Percentiles rank a stretch among this genome's conserved stretches.
These are phyloP conservation scores for Trididemnum clinides DNA, from an alignment of 23 tunicate genomes.

Conservation along the genomic window DNA sequence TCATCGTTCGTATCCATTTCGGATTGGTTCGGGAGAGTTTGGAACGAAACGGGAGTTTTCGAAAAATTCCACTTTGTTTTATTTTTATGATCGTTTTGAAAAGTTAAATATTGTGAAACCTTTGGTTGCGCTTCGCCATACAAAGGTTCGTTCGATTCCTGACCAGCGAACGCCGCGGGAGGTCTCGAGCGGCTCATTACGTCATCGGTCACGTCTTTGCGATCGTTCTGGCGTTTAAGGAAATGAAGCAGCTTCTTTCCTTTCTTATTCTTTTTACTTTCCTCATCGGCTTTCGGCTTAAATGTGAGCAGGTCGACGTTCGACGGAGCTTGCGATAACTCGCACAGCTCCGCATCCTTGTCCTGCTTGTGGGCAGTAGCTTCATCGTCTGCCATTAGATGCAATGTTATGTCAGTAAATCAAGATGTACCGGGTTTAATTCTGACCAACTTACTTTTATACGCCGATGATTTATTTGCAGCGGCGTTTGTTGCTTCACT, in stretches of 20 bases:
- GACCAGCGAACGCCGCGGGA: not conserved
- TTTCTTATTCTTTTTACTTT: constrained; percentile 26
- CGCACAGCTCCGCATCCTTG: not conserved
- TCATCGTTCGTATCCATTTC: not conserved
- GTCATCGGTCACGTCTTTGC: not conserved
- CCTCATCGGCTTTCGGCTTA: constrained; percentile 1
- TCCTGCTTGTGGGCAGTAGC: not conserved
- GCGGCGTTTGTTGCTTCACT: too few relatives aligned
- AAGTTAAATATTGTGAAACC: not conserved
- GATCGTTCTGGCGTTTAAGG: constrained; percentile 42
- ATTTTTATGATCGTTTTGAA: not conserved
- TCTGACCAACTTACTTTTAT: too few relatives aligned
- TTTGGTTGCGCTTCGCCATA: not conserved
- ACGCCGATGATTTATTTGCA: too few relatives aligned
- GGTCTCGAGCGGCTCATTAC: not conserved
- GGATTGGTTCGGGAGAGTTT: not conserved
- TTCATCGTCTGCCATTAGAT: too few relatives aligned
- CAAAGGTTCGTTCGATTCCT: not conserved
- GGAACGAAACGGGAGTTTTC: not conserved
- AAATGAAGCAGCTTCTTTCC: constrained; percentile 41
- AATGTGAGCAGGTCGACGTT: constrained; percentile 61
- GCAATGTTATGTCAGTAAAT: too few relatives aligned
- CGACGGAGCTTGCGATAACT: constrained; percentile 61
- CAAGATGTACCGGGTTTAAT: too few relatives aligned
- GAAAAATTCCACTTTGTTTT: not conserved